Evolutionary conservation across 2,113 vertebrate genomes (phyloP), one percentile per base, ranked within the genome.

Genomic region (Nannobrachium achirus): DNA sequence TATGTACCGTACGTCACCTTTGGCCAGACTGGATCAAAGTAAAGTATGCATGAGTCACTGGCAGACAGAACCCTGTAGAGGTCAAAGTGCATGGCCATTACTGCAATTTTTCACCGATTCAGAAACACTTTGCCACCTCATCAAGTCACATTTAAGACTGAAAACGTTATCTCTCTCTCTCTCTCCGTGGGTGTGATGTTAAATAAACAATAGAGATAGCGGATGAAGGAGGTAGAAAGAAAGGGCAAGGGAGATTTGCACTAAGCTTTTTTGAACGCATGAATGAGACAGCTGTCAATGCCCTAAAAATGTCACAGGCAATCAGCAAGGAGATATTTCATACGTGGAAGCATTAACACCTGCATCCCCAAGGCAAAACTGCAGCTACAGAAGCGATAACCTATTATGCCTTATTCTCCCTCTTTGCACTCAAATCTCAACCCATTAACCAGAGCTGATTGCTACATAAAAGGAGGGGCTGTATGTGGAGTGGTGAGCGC

Each of bases 231-330:
- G 6, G 58, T 13, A 13, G 2, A 73, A 14, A 10, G 15, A 66
- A 73, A 63, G 49, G 55, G 15, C 16, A 56, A 38, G 42, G 42
- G 19, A 56, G 55, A 40, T 58, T 63, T 44, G 10, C 1, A 3
- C 63, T 61, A 45, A 55, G 38, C 52, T 59, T 67, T 33, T 71
- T 75, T 50, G 10, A 51, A 41, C 66, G 11, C 56, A 66, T 69
- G 59, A 78, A 66, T 52, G 20, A 75, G 83, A 81, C 0, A 83
- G 89, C 80, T 88, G 70, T 71, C 84, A 59, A 78, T 88, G 91
- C 88, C 89, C 93, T 93, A 88, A 93, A 95, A 95, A 94, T 94
- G 93, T 94, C 93, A 95, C 76, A 87, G 83, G 78, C 51, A 73
- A 93, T 94, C 91, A 92, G 76, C 69, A 73, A 79, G 83, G 90